A percentile compares a stretch with the other conserved stretches of the same genome.
Evolutionary conservation across 2,113 vertebrate species (phyloP).

Genomic region (Pseudorhombus dupliciocellatus): DNA sequence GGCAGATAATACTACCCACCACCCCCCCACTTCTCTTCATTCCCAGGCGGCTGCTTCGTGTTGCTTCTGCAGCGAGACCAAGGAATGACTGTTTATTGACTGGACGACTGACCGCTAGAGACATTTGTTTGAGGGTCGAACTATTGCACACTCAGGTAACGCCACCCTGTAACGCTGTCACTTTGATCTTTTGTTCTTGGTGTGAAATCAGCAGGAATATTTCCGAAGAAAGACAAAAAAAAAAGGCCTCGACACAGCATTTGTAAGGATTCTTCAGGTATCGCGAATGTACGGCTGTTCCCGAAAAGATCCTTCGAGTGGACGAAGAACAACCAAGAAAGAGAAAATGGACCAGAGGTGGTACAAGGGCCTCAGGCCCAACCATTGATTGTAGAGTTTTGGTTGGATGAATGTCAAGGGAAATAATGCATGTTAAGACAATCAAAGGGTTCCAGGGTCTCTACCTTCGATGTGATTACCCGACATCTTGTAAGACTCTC

Average conservation of each 20-base stretch:
- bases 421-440: conserved; percentile 71
- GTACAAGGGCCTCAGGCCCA: conserved; percentile 6
- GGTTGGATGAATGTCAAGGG: conserved; percentile 37
- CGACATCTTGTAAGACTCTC: conserved; percentile 43
- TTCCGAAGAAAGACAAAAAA: not conserved
- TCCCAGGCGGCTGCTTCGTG: conserved; percentile 39
- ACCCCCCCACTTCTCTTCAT: conserved; percentile 22
- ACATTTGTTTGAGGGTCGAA: conserved; percentile 48
- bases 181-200: conserved; percentile 31
- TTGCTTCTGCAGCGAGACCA: conserved; percentile 45
- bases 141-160: conserved; percentile 77
- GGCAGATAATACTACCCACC: conserved; percentile 45
- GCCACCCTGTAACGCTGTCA: conserved; percentile 54
- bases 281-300: conserved; percentile 25
- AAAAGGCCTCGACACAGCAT: conserved; percentile 20
- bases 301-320: conserved; percentile 17
- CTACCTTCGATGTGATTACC: conserved; percentile 39
- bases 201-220: conserved; percentile 18
- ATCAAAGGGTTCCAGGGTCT: conserved; percentile 67
- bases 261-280: conserved; percentile 60
- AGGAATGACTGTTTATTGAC: conserved; percentile 38
- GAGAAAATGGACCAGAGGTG: conserved; percentile 4
- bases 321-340: conserved; percentile 19
- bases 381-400: conserved; percentile 6
- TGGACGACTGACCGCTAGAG: conserved; percentile 39